Base-by-base conservation (phyloP, 2,797 vertebrate genomes). In the Chanos chanos region DNA sequence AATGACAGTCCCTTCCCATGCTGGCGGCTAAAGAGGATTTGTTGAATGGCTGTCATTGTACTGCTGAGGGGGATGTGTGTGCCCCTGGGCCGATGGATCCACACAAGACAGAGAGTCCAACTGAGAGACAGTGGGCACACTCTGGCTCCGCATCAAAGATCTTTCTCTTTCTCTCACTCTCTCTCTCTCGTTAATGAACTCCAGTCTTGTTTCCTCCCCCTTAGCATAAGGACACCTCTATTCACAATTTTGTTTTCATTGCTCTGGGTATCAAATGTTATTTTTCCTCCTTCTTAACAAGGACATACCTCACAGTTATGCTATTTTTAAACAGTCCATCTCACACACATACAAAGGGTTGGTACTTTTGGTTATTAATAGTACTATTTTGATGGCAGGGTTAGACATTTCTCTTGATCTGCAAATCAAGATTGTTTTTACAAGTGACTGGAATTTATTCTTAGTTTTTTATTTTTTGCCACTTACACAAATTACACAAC, bases 41-140 rank as follows among this genome's bases (percentile, higher is more conserved):
- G 12, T 30, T 89, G 80, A 89, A 86, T 85, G 67, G 71, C 74
- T 44, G 53, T 75, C 82, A 78, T 86, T 89, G 84, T 89, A 80
- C 64, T 56, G 30, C 13, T 36, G 28, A 44, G 75, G 0, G 60
- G 72, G 53, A 43, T 33, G 77, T 71, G 55, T 77, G 45, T 66
- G 62, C 39, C 63, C 67, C 72, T 77, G 72, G 66, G 74, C 75
- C 83, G 81, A 65, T 67, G 50, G 68, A 71, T 34, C 21, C 3
- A 16, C 36, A n/a, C n/a, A n/a, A 25, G 28, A 66, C 57, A 47
- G 7, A 25, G 44, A 18, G 41, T 16, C 22, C 19, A 36, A 41
- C 56, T 73, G 9, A n/a, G 41, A 74, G 72, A 61, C 49, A 41
- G 66, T 62, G 51, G 61, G 45, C 48, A 55, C 66, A 52, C 68